These are phyloP conservation scores for Fissipunctia ypsillon DNA, from an alignment of 2,888 invertebrate species.

Conservation along the genomic window DNA sequence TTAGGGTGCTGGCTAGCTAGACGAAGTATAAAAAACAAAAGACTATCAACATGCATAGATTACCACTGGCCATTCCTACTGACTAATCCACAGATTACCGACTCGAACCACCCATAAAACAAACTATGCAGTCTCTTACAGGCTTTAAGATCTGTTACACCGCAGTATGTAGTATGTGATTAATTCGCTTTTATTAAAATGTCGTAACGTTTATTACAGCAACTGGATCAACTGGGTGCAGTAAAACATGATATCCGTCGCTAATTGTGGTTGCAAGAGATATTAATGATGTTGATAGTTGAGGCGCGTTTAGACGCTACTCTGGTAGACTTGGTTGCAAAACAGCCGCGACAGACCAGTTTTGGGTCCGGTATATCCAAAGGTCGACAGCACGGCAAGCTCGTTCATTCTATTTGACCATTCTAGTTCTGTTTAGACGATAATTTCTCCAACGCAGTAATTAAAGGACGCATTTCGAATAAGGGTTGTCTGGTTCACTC, in stretches of 20 bases:
- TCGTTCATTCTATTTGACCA: too few species aligned
- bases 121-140: conserved; percentile 16
- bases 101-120: conserved; percentile 3
- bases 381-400: too few species aligned
- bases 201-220: conserved; percentile 59
- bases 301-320: conserved; percentile 14
- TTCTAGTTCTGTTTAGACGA: not conserved
- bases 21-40: conserved; percentile 12
- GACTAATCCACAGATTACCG: conserved; percentile 15
- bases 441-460: not conserved
- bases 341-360: not conserved
- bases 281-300: conserved; percentile 54
- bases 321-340: not conserved
- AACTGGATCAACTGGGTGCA: conserved; percentile 49
- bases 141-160: conserved; percentile 47
- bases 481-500: not conserved
- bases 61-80: not conserved
- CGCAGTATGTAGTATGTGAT: conserved; percentile 36
- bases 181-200: conserved; percentile 59
- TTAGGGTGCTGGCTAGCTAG: too few species aligned
- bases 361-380: too few species aligned
- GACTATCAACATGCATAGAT: not conserved
- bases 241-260: conserved; percentile 62
- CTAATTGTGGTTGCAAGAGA: conserved; percentile 59
- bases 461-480: not conserved